These are phyloP conservation scores for Anguilla megastoma DNA, from an alignment of 2,797 vertebrate species.

Conservation along the genomic window DNA sequence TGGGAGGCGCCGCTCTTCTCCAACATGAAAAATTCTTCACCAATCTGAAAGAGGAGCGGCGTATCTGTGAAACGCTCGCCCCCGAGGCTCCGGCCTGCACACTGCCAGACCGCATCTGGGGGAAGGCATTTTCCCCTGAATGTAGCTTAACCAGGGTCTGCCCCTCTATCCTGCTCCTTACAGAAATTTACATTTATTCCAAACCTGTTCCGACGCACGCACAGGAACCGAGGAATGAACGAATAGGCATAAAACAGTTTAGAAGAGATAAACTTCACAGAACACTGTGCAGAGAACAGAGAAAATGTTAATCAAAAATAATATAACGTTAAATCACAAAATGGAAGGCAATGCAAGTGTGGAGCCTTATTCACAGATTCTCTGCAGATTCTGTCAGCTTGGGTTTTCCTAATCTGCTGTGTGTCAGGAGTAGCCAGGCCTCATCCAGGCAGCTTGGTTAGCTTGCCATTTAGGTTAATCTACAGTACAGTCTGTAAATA, in stretches of 20 bases:
- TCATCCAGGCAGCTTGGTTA: background rate
- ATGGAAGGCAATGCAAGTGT: background rate
- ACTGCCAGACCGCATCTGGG: background rate
- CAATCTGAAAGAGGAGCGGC: background rate
- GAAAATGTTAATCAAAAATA: background rate
- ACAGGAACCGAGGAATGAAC: background rate
- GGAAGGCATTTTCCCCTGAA: background rate
- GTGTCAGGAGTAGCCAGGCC: background rate
- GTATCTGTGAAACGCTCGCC: background rate
- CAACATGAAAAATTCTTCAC: background rate
- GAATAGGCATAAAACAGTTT: background rate
- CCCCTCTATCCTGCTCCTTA: background rate
- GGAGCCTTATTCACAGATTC: background rate
- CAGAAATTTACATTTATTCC: background rate
- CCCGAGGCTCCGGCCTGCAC: background rate
- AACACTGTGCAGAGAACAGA: constrained; percentile 22
- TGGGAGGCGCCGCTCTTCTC: background rate
- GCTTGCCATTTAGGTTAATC: constrained; percentile 7
- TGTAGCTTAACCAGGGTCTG: background rate
- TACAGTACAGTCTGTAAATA: background rate
- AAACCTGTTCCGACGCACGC: background rate
- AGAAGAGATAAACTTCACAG: background rate
- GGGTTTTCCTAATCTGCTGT: constrained; percentile 7
- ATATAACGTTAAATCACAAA: background rate
- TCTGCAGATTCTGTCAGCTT: background rate